Evolutionary conservation across 2,888 invertebrate species (phyloP), one percentile per base, ranked within the genome.

Genomic region (Podotricha telesiphe): DNA sequence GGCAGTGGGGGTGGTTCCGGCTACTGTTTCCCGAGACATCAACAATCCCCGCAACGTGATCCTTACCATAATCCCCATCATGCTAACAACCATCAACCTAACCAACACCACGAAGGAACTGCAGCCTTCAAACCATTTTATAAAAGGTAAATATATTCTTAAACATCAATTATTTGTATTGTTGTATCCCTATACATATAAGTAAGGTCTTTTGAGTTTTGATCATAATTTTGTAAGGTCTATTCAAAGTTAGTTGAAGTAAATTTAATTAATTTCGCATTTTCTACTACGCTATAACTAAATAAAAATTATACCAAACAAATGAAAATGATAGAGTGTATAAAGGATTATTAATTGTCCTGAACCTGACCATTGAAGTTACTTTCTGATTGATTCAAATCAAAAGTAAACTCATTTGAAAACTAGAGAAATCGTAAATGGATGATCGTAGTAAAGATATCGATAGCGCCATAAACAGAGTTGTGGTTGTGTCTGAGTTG

Each of bases 51-150:
- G 78, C 85, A 94, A 82, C 88, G 94, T 81, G 92, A 94, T 82
- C 94, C 91, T 80, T 94, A 91, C 90, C 88, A 94, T 88, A 89
- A 93, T 78, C 93, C 94, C 68, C 94, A 94, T 74, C 91, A 94
- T 70, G 85, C 88, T 71, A 89, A 86, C 82, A 87, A 86, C 78
- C 93, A 89, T 79, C 93, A 89, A 75, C 91, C 92, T 70, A 89
- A 87, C 76, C 92, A 93, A 76, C 93, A 93, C 74, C 92, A 93
- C 81, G 94, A 94, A 79, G 94, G 89, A 76, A 89, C 91, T 70
- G 95, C 96, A 66, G 96, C 97, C 82, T 97, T 97, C 90, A 97
- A 97, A 90, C 97, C 97, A 74, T 97, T 97, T 89, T 97, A 97
- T 89, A 98, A 97, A 94, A 97, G 97, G 97, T 70, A 59, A 69